phyloP scores from a whole-genome alignment of 2,888 invertebrate genomes.

The Caenorhabditis sp. region DNA sequence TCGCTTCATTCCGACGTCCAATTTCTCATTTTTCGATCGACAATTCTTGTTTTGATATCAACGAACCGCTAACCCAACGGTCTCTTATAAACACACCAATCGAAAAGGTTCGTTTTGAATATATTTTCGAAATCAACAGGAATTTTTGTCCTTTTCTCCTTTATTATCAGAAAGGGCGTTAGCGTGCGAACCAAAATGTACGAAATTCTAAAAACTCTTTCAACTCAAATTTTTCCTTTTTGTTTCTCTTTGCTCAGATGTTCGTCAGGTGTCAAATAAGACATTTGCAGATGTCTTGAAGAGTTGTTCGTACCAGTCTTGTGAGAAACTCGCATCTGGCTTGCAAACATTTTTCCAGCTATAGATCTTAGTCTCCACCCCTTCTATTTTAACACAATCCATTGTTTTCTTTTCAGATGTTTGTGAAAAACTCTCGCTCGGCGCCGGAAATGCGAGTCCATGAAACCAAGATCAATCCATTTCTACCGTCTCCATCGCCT shows the following conservation, averaged over 20 bases:
- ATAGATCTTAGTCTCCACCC: not conserved
- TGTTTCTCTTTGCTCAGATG: slow-evolving; percentile 3
- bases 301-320: not conserved
- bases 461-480: slow-evolving; percentile 52
- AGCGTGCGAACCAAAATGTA: not conserved
- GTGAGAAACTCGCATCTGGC: not conserved
- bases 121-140: too few relatives aligned
- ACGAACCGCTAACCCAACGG: slow-evolving; percentile 43
- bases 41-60: slow-evolving; percentile 73
- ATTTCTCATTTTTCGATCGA: slow-evolving; percentile 73
- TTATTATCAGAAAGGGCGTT: not conserved
- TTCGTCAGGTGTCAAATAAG: slow-evolving; percentile 9
- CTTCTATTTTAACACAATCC: too few relatives aligned
- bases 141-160: not conserved
- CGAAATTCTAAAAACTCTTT: too few relatives aligned
- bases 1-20: slow-evolving; percentile 62
- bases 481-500: slow-evolving; percentile 56
- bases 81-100: slow-evolving; percentile 60
- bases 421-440: slow-evolving; percentile 60
- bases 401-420: slow-evolving; percentile 48
- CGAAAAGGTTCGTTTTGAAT: slow-evolving; percentile 54
- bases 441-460: slow-evolving; percentile 64
- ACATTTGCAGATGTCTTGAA: slow-evolving; percentile 11
- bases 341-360: not conserved
- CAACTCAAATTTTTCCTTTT: too few relatives aligned